phyloP scores from a whole-genome alignment of 2,113 vertebrate species.

The Euleptes europaea region DNA sequence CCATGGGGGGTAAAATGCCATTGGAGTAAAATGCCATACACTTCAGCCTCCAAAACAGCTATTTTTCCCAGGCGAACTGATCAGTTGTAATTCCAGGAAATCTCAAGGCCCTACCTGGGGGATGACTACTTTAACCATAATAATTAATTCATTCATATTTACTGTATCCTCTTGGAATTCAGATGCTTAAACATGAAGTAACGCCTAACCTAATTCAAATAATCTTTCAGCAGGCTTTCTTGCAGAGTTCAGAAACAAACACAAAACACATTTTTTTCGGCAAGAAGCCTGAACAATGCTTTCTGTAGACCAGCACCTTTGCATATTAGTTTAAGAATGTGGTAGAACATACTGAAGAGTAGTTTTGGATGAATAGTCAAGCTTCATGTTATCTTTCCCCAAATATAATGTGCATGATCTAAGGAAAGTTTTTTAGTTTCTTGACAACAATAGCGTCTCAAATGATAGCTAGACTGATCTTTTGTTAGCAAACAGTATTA shows the following conservation, averaged over 20 bases:
- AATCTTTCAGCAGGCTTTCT: background rate
- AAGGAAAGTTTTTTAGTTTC: background rate
- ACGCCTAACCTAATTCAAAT: no score
- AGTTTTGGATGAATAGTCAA: background rate
- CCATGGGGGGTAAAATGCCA: no score
- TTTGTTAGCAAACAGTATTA: conserved; percentile 4
- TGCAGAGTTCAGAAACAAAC: background rate
- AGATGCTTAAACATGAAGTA: background rate
- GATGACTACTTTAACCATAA: no score
- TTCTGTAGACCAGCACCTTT: background rate
- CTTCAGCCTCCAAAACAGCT: no score
- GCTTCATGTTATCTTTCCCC: background rate
- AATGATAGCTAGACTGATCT: background rate
- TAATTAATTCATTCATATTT: background rate
- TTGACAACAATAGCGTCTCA: background rate
- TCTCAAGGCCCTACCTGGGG: no score
- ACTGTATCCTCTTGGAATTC: background rate
- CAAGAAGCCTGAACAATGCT: background rate
- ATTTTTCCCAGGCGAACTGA: no score
- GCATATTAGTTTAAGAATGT: background rate
- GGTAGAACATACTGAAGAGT: background rate
- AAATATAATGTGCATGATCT: background rate
- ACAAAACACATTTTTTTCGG: background rate
- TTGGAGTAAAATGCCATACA: no score
- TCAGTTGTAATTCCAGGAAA: no score